These are phyloP conservation scores for Gallinago stenura DNA, from an alignment of 2,797 vertebrate species.

Conservation along the genomic window DNA sequence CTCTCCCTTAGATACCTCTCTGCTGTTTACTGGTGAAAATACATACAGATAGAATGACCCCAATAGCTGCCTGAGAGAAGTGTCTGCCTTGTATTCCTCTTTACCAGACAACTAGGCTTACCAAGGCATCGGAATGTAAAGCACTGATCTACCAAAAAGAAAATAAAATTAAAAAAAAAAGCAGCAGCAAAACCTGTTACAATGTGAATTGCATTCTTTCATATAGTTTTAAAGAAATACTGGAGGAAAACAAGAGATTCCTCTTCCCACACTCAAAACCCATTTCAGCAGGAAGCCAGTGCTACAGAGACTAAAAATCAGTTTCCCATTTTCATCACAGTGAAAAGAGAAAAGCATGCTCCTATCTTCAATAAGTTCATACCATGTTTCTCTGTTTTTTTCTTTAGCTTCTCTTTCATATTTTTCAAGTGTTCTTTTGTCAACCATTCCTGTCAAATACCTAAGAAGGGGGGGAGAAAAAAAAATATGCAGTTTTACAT, in stretches of 20 bases:
- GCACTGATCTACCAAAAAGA: background rate
- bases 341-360: background rate
- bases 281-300: background rate
- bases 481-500: background rate
- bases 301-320: background rate
- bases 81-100: background rate
- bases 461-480: conserved; percentile 59
- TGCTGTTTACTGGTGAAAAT: background rate
- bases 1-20: background rate
- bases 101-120: background rate
- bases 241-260: background rate
- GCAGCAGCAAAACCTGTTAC: background rate
- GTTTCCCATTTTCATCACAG: background rate
- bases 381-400: conserved; percentile 99
- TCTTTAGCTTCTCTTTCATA: conserved; percentile 99
- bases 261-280: background rate
- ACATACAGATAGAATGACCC: background rate
- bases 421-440: conserved; percentile 98
- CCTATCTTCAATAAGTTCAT: background rate
- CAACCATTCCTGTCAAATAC: conserved; percentile 99
- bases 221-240: background rate
- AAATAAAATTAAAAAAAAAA: background rate
- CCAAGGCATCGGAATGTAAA: background rate
- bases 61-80: background rate
- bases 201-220: fast-evolving